A percentile compares a stretch with the other conserved stretches of the same genome.
phyloP scores from a whole-genome alignment of 2,113 vertebrate genomes.

The Alaudala cheleensis region DNA sequence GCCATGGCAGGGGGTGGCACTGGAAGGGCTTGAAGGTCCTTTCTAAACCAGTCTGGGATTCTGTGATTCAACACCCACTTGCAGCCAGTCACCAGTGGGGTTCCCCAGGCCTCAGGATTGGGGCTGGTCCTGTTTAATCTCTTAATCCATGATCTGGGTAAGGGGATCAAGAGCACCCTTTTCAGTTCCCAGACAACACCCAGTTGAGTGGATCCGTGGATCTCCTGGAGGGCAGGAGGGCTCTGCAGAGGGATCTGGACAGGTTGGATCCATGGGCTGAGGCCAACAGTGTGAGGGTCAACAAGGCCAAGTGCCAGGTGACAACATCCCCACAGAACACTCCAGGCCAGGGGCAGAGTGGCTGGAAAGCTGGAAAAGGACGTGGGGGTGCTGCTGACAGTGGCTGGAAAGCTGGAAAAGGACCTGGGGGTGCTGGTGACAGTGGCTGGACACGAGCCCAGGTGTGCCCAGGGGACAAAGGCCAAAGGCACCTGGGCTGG shows the following conservation, averaged over 20 bases:
- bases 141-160: neutral
- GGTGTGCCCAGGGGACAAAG: neutral
- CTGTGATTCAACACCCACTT: neutral
- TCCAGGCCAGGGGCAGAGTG: neutral
- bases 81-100: neutral
- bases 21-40: neutral
- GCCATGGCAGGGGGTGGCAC: neutral
- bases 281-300: neutral
- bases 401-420: neutral
- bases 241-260: neutral
- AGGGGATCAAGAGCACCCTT: neutral
- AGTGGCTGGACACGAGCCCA: neutral
- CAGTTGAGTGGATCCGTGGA: neutral
- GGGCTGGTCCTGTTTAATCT: neutral
- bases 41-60: neutral
- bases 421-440: neutral
- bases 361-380: neutral
- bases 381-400: neutral
- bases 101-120: neutral
- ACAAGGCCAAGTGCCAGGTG: neutral
- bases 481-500: neutral
- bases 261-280: neutral
- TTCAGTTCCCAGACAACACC: neutral
- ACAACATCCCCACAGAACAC: neutral
- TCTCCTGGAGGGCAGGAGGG: neutral